These are phyloP conservation scores for Saimiri boliviensis DNA, from an alignment of 2,113 vertebrate species.

Conservation along the genomic window DNA sequence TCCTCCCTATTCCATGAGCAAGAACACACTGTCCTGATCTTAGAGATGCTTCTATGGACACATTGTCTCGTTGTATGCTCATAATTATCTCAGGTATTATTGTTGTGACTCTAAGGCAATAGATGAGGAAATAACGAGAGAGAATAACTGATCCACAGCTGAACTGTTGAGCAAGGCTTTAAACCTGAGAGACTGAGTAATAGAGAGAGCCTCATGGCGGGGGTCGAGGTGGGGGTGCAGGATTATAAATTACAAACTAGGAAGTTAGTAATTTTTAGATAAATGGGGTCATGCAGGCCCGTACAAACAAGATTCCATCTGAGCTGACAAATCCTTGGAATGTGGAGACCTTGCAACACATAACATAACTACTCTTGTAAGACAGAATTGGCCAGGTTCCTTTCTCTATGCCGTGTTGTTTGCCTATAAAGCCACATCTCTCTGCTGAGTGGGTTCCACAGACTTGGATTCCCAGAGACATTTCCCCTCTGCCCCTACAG, in stretches of 20 bases:
- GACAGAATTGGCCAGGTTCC: neutral
- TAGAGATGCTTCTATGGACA: neutral
- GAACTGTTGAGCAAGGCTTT: neutral
- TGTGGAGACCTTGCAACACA: neutral
- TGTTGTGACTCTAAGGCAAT: neutral
- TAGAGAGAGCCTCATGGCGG: neutral
- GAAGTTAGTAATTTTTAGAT: neutral
- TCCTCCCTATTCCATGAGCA: neutral
- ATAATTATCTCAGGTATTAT: neutral
- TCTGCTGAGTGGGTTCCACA: neutral
- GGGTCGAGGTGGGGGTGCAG: neutral
- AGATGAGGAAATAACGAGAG: neutral
- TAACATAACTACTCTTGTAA: too few relatives aligned
- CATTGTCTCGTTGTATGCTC: neutral
- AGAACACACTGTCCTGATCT: neutral
- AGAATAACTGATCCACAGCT: neutral
- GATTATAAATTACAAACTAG: neutral
- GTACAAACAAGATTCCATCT: neutral
- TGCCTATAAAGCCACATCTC: neutral
- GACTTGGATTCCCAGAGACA: neutral
- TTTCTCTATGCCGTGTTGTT: neutral
- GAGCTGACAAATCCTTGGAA: neutral
- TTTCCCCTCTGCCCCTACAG: neutral
- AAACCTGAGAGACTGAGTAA: neutral
- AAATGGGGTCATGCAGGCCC: neutral